Evolutionary conservation across 1,140 invertebrate genomes (phyloP).

Genomic region (Palaemon carinicauda): DNA sequence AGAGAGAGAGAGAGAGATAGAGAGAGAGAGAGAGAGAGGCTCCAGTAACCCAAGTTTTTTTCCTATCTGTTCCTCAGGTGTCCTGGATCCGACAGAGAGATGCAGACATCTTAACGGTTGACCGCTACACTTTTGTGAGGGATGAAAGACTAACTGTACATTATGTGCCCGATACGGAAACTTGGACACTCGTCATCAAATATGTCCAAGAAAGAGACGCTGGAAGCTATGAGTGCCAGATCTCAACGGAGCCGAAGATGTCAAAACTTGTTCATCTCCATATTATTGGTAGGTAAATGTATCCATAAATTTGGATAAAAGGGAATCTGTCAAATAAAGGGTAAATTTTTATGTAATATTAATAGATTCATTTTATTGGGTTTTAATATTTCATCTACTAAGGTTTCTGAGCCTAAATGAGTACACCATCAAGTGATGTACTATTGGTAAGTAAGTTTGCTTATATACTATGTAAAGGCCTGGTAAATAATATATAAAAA

Average conservation of each 20-base stretch:
- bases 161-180: conserved; percentile 65
- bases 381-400: too few species aligned
- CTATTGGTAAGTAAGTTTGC: too few species aligned
- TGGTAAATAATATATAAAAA: too few species aligned
- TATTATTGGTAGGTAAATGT: conserved; percentile 75
- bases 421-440: too few species aligned
- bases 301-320: too few species aligned
- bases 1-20: too few species aligned
- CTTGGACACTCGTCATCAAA: conserved; percentile 76
- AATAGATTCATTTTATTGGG: too few species aligned
- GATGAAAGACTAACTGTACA: conserved; percentile 73
- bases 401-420: too few species aligned
- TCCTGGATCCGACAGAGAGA: conserved; percentile 79
- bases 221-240: conserved; percentile 82
- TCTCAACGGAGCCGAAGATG: conserved; percentile 81
- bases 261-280: conserved; percentile 87
- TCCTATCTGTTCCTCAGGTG: conserved; percentile 68
- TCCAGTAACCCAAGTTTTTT: background rate
- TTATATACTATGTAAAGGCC: too few species aligned
- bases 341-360: too few species aligned
- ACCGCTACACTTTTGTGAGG: conserved; percentile 74
- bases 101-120: conserved; percentile 78
- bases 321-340: too few species aligned
- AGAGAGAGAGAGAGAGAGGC: too few species aligned
- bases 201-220: conserved; percentile 72